Evolutionary conservation across 2,113 vertebrate species (phyloP), one percentile per base, ranked within the genome.

Genomic region (Xenus cinereus): DNA sequence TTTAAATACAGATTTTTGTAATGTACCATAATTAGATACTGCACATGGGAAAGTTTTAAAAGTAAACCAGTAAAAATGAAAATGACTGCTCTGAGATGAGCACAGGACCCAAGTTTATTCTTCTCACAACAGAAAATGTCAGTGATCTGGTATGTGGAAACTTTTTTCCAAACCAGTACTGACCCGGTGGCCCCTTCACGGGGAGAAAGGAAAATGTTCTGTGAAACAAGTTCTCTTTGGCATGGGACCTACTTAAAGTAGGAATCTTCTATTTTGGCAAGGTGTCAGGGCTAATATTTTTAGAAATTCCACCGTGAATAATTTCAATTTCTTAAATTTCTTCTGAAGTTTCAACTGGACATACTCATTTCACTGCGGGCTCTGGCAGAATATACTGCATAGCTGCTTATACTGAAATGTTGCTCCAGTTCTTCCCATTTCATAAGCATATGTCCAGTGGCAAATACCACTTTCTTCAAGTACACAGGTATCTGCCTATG

Each of bases 11-110:
- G 67, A 45, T 39, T 93, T 94, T 92, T 77, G 75, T 85, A 93
- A 91, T 83, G 86, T 51, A 91, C 87, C 87, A 80, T 93, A 95
- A 96, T 95, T 95, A 96, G 95, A 95, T 67, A 67, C 56, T 85
- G 59, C 33, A 32, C 79, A 88, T 92, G 93, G 85, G 95, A 92
- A 94, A 95, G 64, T 96, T 92, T 94, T 69, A 67, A 86, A 93
- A 90, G 90, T 15, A 92, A 94, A 93, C 93, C 93, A 97, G 82
- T 83, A 96, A 95, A 95, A 96, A 96, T 88, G 66, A 96, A 97
- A 97, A 96, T 96, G 72, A 94, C 59, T 93, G 90, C 75, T 77
- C 59, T 84, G 79, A 90, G 64, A 91, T 88, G 82, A 86, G 79
- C 71, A 56, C 23, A 67, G 50, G 54, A 74, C 54, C 59, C 67